phyloP scores from a whole-genome alignment of 1,140 invertebrate species.

The Drosophila biarmipes region DNA sequence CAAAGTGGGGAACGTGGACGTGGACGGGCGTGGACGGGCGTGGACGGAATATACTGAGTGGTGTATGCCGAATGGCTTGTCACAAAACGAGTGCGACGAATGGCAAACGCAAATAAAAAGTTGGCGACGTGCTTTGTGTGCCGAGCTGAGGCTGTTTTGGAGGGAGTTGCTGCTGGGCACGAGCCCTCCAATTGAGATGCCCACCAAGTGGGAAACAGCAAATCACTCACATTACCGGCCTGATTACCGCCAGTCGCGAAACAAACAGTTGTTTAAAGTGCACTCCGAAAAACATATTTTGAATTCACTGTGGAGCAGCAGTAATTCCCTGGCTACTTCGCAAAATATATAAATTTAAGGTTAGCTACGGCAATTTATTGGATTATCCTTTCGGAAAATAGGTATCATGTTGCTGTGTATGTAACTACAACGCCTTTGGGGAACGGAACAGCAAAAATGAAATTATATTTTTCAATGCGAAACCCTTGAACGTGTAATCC shows the following conservation, averaged over 20 bases:
- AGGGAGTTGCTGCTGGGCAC: conserved; percentile 14
- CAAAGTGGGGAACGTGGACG: conserved; percentile 9
- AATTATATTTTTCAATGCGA: neutral
- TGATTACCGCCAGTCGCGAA: conserved; percentile 43
- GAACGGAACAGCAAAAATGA: neutral
- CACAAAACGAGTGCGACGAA: conserved; percentile 41
- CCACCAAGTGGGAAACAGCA: conserved; percentile 28
- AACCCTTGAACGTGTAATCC: neutral
- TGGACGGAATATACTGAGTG: conserved; percentile 24
- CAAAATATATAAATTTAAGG: no score
- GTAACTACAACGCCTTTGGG: neutral
- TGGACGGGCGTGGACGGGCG: neutral
- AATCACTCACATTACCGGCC: conserved; percentile 22
- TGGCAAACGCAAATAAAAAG: conserved; percentile 75
- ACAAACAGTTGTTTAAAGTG: conserved; percentile 21
- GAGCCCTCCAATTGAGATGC: conserved; percentile 32
- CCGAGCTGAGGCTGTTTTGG: conserved; percentile 27
- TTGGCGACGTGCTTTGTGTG: conserved; percentile 70
- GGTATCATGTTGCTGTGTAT: no score
- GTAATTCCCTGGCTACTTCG: neutral
- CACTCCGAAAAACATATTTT: conserved; percentile 24
- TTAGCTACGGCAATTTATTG: no score
- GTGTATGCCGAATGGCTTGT: conserved; percentile 31
- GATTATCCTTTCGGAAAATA: no score
- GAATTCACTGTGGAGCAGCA: neutral